A percentile compares a stretch with the other conserved stretches of the same genome.
Evolutionary conservation across 2,113 vertebrate genomes (phyloP).

Genomic region (Sitta europaea): DNA sequence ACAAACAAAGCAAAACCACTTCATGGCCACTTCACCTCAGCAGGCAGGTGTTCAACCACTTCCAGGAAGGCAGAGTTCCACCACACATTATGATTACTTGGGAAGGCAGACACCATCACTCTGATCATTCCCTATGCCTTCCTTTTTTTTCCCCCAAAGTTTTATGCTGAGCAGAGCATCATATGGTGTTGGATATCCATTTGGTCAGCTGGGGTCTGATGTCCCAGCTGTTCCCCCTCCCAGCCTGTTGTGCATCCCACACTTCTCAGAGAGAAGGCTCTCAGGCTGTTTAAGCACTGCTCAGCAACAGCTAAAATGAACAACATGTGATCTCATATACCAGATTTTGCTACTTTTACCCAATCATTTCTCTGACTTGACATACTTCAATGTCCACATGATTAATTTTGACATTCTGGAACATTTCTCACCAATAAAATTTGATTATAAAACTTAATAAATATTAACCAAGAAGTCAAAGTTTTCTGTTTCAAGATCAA

Average conservation of each 20-base stretch:
- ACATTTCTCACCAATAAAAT: neutral
- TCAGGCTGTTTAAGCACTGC: neutral
- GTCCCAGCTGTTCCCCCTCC: neutral
- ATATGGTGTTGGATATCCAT: rapidly evolving
- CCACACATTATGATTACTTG: rapidly evolving
- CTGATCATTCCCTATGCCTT: neutral
- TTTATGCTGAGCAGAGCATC: neutral
- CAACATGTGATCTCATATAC: neutral
- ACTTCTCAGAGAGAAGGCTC: neutral
- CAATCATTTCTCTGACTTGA: neutral
- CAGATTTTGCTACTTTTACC: neutral
- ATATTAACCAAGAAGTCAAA: neutral
- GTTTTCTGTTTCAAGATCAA: neutral
- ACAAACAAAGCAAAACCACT: neutral
- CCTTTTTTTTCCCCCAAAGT: rapidly evolving
- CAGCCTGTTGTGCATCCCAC: neutral
- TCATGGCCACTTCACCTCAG: neutral
- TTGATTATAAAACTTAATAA: neutral
- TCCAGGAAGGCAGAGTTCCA: neutral
- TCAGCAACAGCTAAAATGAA: neutral
- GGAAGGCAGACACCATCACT: neutral
- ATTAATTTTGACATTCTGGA: neutral
- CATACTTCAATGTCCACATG: neutral
- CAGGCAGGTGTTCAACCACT: neutral
- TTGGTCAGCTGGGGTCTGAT: neutral